Evolutionary conservation across 2,888 invertebrate species (phyloP).

Genomic region (Tortricodes alternella): DNA sequence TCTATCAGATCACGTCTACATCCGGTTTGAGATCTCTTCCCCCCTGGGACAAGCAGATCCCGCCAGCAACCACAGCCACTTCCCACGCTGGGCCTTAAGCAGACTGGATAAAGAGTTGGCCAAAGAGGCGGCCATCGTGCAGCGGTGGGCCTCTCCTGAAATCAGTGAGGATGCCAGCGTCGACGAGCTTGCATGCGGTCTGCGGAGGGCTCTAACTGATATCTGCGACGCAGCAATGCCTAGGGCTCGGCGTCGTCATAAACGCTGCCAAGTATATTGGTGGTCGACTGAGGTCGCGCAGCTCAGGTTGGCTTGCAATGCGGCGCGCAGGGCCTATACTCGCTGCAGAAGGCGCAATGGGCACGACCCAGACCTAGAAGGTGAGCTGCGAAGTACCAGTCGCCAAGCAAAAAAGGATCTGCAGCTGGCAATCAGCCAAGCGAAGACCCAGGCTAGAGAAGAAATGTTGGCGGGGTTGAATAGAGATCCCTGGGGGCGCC

Average conservation of each 20-base stretch:
- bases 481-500: constrained; percentile 1
- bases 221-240: constrained; percentile 4
- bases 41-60: not conserved
- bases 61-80: not conserved
- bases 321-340: no score
- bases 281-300: not conserved
- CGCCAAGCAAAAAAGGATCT: not conserved
- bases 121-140: not conserved
- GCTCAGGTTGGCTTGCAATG: not conserved
- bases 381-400: not conserved
- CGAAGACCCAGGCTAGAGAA: not conserved
- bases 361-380: not conserved
- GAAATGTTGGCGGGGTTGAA: not conserved
- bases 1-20: no score
- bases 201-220: not conserved
- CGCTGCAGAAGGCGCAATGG: not conserved
- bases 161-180: not conserved
- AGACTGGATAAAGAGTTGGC: not conserved
- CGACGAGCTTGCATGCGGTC: not conserved
- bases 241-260: not conserved
- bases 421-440: not conserved
- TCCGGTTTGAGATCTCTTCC: not conserved
- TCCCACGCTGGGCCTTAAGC: not conserved
- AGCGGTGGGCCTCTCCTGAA: not conserved
- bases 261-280: not conserved